Conservation (phyloP, 1,140 invertebrate species). For the Chrysoperla carnea region DNA sequence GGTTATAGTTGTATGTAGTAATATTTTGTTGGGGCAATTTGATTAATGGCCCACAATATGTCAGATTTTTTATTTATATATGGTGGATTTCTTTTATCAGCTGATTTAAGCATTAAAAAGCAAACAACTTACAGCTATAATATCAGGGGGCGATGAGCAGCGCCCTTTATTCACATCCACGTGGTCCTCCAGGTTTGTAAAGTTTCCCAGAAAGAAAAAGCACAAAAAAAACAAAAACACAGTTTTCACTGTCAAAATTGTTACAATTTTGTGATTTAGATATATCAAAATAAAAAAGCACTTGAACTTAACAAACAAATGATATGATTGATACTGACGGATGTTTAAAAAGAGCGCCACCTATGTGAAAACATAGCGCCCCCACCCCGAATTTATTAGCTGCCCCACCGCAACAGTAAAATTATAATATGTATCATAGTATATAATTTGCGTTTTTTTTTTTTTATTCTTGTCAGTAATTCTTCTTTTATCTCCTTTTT, state of each 20-base stretch:
- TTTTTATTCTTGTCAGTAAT: conserved; percentile 1
- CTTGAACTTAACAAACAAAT: conserved; percentile 15
- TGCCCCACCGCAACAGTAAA: conserved; percentile 19
- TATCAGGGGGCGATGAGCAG: not conserved
- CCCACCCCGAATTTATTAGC: conserved; percentile 11
- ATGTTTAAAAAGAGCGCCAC: conserved; percentile 19
- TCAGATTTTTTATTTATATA: no score
- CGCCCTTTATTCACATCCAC: not conserved
- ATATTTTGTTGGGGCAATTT: no score
- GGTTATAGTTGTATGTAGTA: no score
- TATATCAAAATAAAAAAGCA: not conserved
- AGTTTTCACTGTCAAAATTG: not conserved
- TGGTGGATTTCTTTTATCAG: no score
- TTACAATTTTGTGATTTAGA: not conserved
- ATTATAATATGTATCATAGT: conserved; percentile 19
- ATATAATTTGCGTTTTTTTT: conserved; percentile 17
- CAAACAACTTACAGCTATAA: not conserved
- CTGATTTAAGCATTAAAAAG: no score
- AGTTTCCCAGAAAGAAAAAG: no score
- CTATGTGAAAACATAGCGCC: conserved; percentile 11
- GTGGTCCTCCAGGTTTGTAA: not conserved
- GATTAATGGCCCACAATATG: no score
- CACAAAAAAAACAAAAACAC: not conserved
- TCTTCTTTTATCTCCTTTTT: conserved; percentile 12
- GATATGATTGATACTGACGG: conserved; percentile 26